These are phyloP conservation scores for western clawed frog (Xenopus tropicalis) DNA, from an alignment of 2,113 vertebrate genomes.

Conservation along the genomic window UCB_Xtro_10.0 CM004448.2:140666501-140667000, in stretches of 20 bases:
- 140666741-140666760: conserved; percentile 22
- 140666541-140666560: conserved; percentile 24
- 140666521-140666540: conserved; percentile 4
- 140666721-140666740: conserved; percentile 32
- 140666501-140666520: too few species aligned
- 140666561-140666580: not conserved
- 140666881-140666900: too few species aligned
- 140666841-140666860: conserved; percentile 1
- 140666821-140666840: conserved; percentile 34
- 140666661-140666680: conserved; percentile 24
- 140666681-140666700: conserved; percentile 23
- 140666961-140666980: too few species aligned
- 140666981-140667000: too few species aligned
- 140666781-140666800: conserved; percentile 33
- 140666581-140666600: conserved; percentile 26
- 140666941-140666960: too few species aligned
- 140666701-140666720: conserved; percentile 27
- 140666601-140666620: conserved; percentile 33
- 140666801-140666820: conserved; percentile 17
- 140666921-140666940: not conserved
- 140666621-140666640: conserved; percentile 33
- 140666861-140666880: not conserved
- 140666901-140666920: too few species aligned
- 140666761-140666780: conserved; percentile 34
- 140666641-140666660: conserved; percentile 7